Evolutionary conservation across 2,797 vertebrate species (phyloP), one percentile per base, ranked within the genome.

Genomic region (Australoheros facetus): DNA sequence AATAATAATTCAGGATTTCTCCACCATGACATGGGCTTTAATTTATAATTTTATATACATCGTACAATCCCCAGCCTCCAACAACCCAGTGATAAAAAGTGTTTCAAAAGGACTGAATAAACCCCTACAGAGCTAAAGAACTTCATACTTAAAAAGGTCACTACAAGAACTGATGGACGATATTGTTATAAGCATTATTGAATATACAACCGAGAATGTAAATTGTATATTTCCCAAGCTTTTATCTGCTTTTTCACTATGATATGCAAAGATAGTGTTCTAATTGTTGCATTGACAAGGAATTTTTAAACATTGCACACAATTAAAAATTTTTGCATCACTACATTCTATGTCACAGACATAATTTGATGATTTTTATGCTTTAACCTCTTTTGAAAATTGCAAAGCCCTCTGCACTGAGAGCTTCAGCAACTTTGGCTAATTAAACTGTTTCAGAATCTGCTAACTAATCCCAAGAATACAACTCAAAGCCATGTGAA

Each of bases 271-370:
- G 42, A 48, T 7, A 17, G 42, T 30, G 62, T 30, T 48, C 42
- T 37, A 73, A 19, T 17, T 21, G 28, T 5, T 32, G 17, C 45
- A 70, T 5, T 53, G 26, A 76, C 12, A 17, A 34, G 54, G 48
- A 85, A 71, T 42, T 75, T 73, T 60, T 6, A 56, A 73, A 28
- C 16, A 53, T 79, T 19, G 34, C 55, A 80, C 55, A 56, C 79
- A 81, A 88, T 91, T 89, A 89, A 82, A 90, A 53, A 1, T 37
- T 58, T 81, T 75, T 83, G 83, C 82, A 79, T 80, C 26, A 26
- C 45, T 88, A 80, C 76, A 42, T 85, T 78, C 78, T 78, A 78
- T 13, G 30, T 83, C 77, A 77, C 13, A 34, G 17, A 28, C 1
- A 6, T 80, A 60, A 51, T 79, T 66, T 73, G 53, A 77, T 56